Conservation (phyloP, 64 coral and sea anemone species). For the Stichodactyla mertensii region DNA sequence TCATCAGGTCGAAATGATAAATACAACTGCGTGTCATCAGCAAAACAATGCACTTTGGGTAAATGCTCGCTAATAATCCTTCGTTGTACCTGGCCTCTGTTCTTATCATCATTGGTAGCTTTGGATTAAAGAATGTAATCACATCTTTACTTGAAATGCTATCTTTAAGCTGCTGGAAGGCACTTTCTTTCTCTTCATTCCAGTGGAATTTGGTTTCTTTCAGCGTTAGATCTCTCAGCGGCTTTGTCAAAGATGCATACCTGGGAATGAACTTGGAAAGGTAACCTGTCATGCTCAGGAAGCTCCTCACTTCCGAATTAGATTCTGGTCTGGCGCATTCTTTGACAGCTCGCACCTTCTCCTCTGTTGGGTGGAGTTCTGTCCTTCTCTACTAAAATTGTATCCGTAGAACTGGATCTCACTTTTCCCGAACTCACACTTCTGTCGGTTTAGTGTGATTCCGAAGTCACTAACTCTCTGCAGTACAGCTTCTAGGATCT, state of each 20-base stretch:
- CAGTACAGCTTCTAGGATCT: slow-evolving; percentile 34
- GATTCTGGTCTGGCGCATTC: slow-evolving; percentile 8
- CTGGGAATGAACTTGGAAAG: too few species aligned
- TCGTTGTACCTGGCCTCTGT: slow-evolving; percentile 63
- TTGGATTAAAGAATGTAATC: background rate
- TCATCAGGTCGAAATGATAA: too few species aligned
- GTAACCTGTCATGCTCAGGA: too few species aligned
- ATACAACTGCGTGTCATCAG: too few species aligned
- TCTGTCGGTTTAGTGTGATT: slow-evolving; percentile 58
- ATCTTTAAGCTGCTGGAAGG: slow-evolving; percentile 43
- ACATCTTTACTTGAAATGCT: slow-evolving; percentile 25
- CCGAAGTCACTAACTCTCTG: slow-evolving; percentile 27
- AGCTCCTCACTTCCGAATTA: slow-evolving; percentile 48
- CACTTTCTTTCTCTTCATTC: slow-evolving; percentile 17
- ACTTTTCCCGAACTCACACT: slow-evolving; percentile 42
- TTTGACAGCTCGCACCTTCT: slow-evolving; percentile 54
- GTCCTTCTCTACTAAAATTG: slow-evolving; percentile 20
- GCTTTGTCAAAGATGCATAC: slow-evolving; percentile 41
- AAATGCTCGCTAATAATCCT: slow-evolving; percentile 54
- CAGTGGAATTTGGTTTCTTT: slow-evolving; percentile 40
- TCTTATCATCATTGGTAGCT: slow-evolving; percentile 23
- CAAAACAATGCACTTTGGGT: too few species aligned
- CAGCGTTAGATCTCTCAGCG: slow-evolving; percentile 11
- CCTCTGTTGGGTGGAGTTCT: slow-evolving; percentile 49
- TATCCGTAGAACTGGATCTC: slow-evolving; percentile 3